Evolutionary conservation across 2,888 invertebrate species (phyloP).

Genomic region (Perizoma flavofasciatum): DNA sequence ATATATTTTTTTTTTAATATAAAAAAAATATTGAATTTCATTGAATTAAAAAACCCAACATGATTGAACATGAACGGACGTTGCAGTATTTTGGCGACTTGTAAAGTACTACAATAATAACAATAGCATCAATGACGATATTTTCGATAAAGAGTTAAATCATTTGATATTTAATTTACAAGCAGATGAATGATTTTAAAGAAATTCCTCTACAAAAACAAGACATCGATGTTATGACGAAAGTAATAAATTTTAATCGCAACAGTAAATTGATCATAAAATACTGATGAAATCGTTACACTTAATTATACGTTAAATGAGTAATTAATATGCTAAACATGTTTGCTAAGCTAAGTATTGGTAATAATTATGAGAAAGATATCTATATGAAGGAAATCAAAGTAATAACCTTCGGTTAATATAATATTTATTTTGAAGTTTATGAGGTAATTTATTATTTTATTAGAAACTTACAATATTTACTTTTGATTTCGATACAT

Average conservation of each 20-base stretch:
- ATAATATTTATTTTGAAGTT: not conserved
- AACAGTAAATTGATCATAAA: constrained; percentile 18
- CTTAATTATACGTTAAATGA: constrained; percentile 20
- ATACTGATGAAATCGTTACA: constrained; percentile 26
- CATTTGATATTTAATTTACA: too few species aligned
- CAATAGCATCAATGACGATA: too few species aligned
- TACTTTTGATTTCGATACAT: too few species aligned
- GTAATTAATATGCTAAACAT: constrained; percentile 34
- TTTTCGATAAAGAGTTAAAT: too few species aligned
- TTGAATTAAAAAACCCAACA: too few species aligned
- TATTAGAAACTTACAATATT: not conserved
- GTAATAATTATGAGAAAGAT: constrained; percentile 21
- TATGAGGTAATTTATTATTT: not conserved
- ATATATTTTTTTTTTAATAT: too few species aligned
- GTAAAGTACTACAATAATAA: too few species aligned
- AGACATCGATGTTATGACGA: constrained; percentile 1
- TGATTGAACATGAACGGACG: too few species aligned
- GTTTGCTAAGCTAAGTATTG: constrained; percentile 26
- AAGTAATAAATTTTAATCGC: constrained; percentile 7
- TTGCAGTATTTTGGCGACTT: too few species aligned
- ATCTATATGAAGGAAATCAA: constrained; percentile 7
- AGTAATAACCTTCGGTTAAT: not conserved
- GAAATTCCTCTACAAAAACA: not conserved
- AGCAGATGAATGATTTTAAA: too few species aligned
- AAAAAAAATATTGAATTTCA: too few species aligned